These are phyloP conservation scores for Micronycteris hirsuta DNA, from an alignment of 2,113 vertebrate species.

Conservation along the genomic window DNA sequence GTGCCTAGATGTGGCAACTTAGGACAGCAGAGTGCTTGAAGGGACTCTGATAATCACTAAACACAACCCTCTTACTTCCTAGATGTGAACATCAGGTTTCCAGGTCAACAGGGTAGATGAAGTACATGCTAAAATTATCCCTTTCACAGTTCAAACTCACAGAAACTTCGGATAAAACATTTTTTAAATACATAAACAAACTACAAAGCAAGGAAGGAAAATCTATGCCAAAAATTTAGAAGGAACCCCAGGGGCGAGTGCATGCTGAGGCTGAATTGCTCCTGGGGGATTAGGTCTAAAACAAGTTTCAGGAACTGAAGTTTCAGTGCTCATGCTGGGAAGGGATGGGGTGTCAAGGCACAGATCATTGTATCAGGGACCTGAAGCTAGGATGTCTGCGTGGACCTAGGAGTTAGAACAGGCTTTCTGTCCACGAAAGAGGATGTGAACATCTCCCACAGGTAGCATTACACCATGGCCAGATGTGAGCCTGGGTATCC, in stretches of 20 bases:
- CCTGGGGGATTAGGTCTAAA: not conserved
- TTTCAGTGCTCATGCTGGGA: not conserved
- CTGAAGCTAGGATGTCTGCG: not conserved
- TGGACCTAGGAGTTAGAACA: not conserved
- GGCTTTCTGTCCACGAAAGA: not conserved
- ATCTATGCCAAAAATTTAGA: not conserved
- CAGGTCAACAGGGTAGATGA: constrained; percentile 41
- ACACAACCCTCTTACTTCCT: constrained; percentile 7
- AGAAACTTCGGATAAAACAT: constrained; percentile 12
- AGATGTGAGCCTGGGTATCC: not conserved
- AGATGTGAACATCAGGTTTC: constrained; percentile 15
- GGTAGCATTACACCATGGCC: not conserved
- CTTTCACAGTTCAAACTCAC: constrained; percentile 10
- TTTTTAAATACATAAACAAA: not conserved
- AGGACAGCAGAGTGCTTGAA: constrained; percentile 6
- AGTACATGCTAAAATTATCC: constrained; percentile 29
- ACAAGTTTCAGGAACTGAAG: not conserved
- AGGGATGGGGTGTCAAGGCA: not conserved
- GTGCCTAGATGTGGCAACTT: constrained; percentile 57
- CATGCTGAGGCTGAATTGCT: not conserved
- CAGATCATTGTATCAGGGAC: not conserved
- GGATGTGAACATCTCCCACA: not conserved
- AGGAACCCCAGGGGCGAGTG: not conserved
- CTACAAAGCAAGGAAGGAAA: constrained; percentile 13
- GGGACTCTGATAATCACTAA: constrained; percentile 56